Evolutionary conservation across 2,888 invertebrate species (phyloP).

Genomic region (Drosophila emarginata): DNA sequence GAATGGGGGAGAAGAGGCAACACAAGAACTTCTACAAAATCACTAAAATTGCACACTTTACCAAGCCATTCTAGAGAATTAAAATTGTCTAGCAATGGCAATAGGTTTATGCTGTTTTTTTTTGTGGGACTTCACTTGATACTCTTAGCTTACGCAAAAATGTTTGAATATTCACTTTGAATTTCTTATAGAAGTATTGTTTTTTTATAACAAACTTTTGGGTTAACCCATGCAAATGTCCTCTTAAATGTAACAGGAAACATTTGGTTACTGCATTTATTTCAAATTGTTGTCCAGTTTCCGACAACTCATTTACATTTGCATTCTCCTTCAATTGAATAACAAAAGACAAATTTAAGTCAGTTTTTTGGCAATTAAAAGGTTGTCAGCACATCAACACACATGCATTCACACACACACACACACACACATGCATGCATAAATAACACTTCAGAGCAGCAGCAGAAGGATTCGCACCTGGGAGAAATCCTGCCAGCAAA

Average conservation of each 20-base stretch:
- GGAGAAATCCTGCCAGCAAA: not conserved
- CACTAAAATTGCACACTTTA: not conserved
- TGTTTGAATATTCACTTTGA: not conserved
- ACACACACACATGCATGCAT: not conserved
- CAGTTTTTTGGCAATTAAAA: constrained; percentile 33
- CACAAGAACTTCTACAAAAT: not conserved
- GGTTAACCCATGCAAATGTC: not conserved
- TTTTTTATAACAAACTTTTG: not conserved
- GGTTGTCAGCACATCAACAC: constrained; percentile 1
- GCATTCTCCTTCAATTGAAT: constrained; percentile 28
- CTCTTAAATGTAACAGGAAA: constrained; percentile 31
- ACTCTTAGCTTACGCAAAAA: too few species aligned
- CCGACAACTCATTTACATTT: constrained; percentile 69
- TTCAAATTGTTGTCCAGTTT: constrained; percentile 32
- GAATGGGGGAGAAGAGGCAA: not conserved
- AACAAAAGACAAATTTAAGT: constrained; percentile 28
- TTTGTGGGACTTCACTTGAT: too few species aligned
- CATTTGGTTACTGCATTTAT: constrained; percentile 52
- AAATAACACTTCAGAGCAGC: not conserved
- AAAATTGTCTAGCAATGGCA: not conserved
- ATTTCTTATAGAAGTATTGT: not conserved
- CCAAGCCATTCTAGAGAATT: not conserved
- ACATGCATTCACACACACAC: too few species aligned
- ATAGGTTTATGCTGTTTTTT: too few species aligned
- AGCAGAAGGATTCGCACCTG: not conserved